These are phyloP conservation scores for Oxyscelio sp. DNA, from an alignment of 2,888 invertebrate genomes.

Conservation along the genomic window DNA sequence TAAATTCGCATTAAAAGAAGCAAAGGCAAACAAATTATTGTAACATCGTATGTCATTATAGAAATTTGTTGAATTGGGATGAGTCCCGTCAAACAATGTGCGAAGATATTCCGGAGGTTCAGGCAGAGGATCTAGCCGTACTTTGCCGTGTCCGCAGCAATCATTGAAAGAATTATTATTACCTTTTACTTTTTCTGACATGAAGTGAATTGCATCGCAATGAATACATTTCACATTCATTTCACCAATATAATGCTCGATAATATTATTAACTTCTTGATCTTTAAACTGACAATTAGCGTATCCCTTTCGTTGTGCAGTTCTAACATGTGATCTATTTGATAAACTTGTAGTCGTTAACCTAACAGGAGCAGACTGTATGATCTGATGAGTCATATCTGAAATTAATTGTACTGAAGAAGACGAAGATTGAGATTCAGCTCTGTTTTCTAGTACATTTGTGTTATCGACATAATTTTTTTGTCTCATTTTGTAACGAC, in stretches of 20 bases:
- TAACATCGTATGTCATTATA: background rate
- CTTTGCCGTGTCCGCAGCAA: slow-evolving; percentile 20
- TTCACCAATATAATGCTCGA: slow-evolving; percentile 22
- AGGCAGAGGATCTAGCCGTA: slow-evolving; percentile 2
- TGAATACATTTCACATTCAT: slow-evolving; percentile 38
- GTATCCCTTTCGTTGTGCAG: background rate
- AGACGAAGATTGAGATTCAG: slow-evolving; percentile 9
- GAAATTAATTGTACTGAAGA: background rate
- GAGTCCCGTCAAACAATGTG: slow-evolving; percentile 15
- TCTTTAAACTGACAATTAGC: background rate
- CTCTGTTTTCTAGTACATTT: background rate
- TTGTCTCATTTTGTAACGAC: background rate
- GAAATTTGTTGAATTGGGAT: background rate
- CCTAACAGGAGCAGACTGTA: background rate
- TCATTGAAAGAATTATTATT: slow-evolving; percentile 48
- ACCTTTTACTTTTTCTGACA: slow-evolving; percentile 17
- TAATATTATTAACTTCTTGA: background rate
- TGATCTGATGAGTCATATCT: too few species aligned
- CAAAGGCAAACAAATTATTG: slow-evolving; percentile 12
- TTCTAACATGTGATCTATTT: slow-evolving; percentile 3
- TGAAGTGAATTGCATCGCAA: slow-evolving; percentile 50
- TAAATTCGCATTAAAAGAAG: slow-evolving; percentile 37
- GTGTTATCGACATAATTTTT: too few species aligned
- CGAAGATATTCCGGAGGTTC: background rate
- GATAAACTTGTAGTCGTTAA: slow-evolving; percentile 2